A percentile compares a stretch with the other conserved stretches of the same genome.
These are phyloP conservation scores for Callionymus lyra DNA, from an alignment of 2,113 vertebrate genomes.

Conservation along the genomic window DNA sequence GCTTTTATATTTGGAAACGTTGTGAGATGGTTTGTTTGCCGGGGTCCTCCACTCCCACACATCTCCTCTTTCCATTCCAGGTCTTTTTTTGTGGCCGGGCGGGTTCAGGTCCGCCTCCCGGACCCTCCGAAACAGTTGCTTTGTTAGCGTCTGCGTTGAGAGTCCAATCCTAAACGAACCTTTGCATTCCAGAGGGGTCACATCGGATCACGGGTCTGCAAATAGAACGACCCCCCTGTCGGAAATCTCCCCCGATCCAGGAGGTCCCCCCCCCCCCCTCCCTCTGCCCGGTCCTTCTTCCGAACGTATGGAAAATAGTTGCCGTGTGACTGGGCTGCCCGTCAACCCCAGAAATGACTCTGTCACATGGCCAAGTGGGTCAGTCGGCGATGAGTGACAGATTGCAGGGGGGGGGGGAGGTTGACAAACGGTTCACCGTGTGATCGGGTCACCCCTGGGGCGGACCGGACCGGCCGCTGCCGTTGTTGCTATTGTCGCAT, in stretches of 20 bases:
- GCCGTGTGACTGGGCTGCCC: slow-evolving; percentile 18
- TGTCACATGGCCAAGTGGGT: slow-evolving; percentile 39
- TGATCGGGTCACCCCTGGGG: slow-evolving; percentile 11
- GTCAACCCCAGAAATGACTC: slow-evolving; percentile 11
- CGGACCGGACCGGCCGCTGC: slow-evolving; percentile 8
- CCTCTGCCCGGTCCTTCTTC: slow-evolving; percentile 24
- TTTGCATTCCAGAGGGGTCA: slow-evolving; percentile 33
- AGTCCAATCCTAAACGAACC: slow-evolving; percentile 26
- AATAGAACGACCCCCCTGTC: slow-evolving; percentile 38
- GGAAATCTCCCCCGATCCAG: slow-evolving; percentile 38
- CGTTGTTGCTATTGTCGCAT: slow-evolving; percentile 34
- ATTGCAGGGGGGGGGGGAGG: slow-evolving; percentile 21
- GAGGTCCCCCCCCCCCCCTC: slow-evolving; percentile 6
- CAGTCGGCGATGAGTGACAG: slow-evolving; percentile 32
- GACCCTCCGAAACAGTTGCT: slow-evolving; percentile 22
- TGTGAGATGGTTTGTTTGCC: slow-evolving; percentile 19
- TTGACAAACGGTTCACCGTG: slow-evolving; percentile 25
- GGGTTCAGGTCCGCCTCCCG: slow-evolving; percentile 30
- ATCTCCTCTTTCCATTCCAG: slow-evolving; percentile 16
- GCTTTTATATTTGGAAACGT: slow-evolving; percentile 20
- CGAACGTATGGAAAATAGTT: slow-evolving; percentile 52
- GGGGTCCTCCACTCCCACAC: no score
- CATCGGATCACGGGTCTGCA: slow-evolving; percentile 28
- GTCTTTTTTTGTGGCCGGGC: slow-evolving; percentile 28
- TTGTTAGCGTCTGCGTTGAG: slow-evolving; percentile 6